Conservation (phyloP, 2,888 invertebrate genomes). For the Coenonympha glycerion region DNA sequence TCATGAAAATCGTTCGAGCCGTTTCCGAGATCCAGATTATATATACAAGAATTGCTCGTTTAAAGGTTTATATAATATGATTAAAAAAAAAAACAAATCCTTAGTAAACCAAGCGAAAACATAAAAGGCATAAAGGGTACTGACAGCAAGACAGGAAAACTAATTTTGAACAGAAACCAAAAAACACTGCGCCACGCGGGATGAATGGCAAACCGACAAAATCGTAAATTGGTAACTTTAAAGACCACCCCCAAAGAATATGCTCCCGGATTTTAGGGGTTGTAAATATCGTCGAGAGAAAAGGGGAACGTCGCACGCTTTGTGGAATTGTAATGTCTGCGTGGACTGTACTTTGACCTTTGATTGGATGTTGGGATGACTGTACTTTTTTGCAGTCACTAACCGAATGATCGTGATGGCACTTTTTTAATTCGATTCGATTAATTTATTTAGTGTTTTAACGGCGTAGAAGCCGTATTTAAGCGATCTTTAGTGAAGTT, state of each 20-base stretch:
- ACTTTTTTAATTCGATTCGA: no score
- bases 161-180: conserved; percentile 4
- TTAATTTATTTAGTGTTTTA: no score
- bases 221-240: conserved; percentile 19
- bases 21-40: no score
- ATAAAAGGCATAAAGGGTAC: background rate
- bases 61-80: no score
- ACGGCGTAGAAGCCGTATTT: no score
- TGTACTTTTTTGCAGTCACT: no score
- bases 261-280: conserved; percentile 9
- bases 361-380: background rate
- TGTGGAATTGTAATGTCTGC: background rate
- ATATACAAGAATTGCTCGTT: no score
- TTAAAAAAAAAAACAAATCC: no score
- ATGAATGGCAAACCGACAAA: conserved; percentile 15
- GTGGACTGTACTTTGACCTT: background rate
- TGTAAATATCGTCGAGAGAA: conserved; percentile 14
- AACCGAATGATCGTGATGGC: no score
- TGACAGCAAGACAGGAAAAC: conserved; percentile 1
- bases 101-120: background rate
- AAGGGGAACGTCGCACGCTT: conserved; percentile 1
- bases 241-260: conserved; percentile 9
- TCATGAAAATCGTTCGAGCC: no score
- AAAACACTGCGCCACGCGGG: background rate
- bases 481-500: no score